A percentile compares a stretch with the other conserved stretches of the same genome.
phyloP scores from a whole-genome alignment of 1,140 invertebrate genomes.

The Bombus huntii region DNA sequence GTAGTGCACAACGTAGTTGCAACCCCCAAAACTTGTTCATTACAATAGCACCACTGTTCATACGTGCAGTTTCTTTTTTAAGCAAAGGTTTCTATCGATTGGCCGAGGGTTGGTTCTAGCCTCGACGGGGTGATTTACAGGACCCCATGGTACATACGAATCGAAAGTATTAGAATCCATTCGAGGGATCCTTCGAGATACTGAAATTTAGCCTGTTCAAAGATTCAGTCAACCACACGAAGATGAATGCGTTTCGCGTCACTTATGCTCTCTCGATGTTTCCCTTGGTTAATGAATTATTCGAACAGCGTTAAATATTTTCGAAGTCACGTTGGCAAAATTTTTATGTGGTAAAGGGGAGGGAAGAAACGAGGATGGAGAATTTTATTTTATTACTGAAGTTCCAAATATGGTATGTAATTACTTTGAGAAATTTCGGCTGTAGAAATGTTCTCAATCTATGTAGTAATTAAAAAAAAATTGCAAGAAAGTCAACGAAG shows the following conservation, averaged over 20 bases:
- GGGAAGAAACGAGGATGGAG: too few relatives aligned
- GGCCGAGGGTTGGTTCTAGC: background rate
- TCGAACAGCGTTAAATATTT: conserved; percentile 6
- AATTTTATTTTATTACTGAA: background rate
- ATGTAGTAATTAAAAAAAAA: too few relatives aligned
- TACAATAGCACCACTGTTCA: conserved; percentile 21
- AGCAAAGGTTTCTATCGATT: conserved; percentile 65
- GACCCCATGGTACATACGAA: conserved; percentile 29
- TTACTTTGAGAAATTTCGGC: background rate
- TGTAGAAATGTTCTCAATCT: too few relatives aligned
- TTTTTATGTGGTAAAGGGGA: background rate
- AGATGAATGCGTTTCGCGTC: conserved; percentile 51
- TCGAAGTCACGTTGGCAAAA: background rate
- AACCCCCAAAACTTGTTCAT: conserved; percentile 48
- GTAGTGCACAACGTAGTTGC: background rate
- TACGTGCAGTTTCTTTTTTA: conserved; percentile 5
- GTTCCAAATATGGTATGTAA: background rate
- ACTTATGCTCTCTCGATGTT: background rate
- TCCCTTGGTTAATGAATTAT: conserved; percentile 55
- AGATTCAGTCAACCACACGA: conserved; percentile 35
- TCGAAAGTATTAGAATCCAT: conserved; percentile 40
- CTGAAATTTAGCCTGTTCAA: conserved; percentile 7
- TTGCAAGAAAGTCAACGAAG: too few relatives aligned
- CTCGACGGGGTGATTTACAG: conserved; percentile 47
- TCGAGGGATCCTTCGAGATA: conserved; percentile 9